Conservation (phyloP, 2,888 invertebrate genomes). For the Scaptomyza parva region DNA sequence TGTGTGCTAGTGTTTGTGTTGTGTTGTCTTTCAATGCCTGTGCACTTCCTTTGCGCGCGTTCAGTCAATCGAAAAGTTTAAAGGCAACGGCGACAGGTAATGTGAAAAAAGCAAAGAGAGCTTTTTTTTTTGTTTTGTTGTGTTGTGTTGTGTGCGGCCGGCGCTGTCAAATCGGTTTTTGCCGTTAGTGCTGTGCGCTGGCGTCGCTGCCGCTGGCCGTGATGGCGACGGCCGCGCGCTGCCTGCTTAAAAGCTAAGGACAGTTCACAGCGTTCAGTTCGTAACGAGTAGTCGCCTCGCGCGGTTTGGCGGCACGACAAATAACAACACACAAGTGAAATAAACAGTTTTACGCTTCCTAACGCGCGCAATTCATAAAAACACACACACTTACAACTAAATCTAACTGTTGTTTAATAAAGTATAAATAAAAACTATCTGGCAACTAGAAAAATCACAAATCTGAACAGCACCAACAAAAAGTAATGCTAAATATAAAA, state of each 20-base stretch:
- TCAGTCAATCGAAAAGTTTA: slow-evolving; percentile 11
- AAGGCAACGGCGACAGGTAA: slow-evolving; percentile 15
- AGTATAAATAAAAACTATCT: slow-evolving; percentile 6
- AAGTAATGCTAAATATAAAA: slow-evolving; percentile 5
- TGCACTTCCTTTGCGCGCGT: slow-evolving; percentile 45
- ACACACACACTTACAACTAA: slow-evolving; percentile 23
- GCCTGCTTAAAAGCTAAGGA: slow-evolving; percentile 84
- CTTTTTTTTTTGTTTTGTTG: no score
- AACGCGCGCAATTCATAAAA: slow-evolving; percentile 7
- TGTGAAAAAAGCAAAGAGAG: slow-evolving; percentile 25
- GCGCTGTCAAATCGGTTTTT: slow-evolving; percentile 40
- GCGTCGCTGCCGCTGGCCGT: slow-evolving; percentile 48
- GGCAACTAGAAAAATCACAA: slow-evolving; percentile 6
- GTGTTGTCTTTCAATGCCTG: slow-evolving; percentile 18
- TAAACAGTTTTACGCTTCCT: background rate
- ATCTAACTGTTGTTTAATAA: slow-evolving; percentile 48
- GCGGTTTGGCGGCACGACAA: slow-evolving; percentile 64
- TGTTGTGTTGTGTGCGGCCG: slow-evolving; percentile 39
- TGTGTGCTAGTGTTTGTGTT: slow-evolving; percentile 5
- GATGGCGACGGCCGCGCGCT: slow-evolving; percentile 30
- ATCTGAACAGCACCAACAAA: slow-evolving; percentile 24
- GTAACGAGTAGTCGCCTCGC: slow-evolving; percentile 68
- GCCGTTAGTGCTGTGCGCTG: slow-evolving; percentile 56
- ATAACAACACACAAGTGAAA: slow-evolving; percentile 8
- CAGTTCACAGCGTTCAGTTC: slow-evolving; percentile 79